Conservation (phyloP, 2,888 invertebrate genomes). For the Leptinotarsa peninsularis region DNA sequence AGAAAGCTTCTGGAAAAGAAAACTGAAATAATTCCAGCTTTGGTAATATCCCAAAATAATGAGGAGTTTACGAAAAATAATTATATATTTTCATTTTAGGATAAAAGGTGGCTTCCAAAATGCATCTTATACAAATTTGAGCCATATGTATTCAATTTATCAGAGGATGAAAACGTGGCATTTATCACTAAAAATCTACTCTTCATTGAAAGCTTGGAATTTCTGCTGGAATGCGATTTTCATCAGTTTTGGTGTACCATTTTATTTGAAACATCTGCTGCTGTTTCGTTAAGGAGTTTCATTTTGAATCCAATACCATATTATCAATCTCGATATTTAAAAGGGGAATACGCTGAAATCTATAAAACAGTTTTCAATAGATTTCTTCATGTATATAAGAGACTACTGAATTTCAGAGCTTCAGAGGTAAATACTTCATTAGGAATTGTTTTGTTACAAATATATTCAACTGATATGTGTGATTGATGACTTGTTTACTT, state of each 20-base stretch:
- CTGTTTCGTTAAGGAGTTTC: conserved; percentile 58
- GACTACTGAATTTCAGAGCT: conserved; percentile 84
- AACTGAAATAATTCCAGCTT: conserved; percentile 58
- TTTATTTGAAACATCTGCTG: conserved; percentile 57
- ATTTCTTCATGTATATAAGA: conserved; percentile 78
- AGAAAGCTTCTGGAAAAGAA: conserved; percentile 53
- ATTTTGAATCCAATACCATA: conserved; percentile 60
- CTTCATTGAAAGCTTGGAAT: conserved; percentile 58
- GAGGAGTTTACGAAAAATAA: conserved; percentile 8
- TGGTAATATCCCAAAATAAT: conserved; percentile 49
- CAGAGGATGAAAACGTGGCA: conserved; percentile 54
- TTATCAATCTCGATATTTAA: conserved; percentile 61
- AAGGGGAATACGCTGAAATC: conserved; percentile 66
- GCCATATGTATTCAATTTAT: conserved; percentile 56
- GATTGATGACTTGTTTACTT: too few species aligned
- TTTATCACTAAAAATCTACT: conserved; percentile 56
- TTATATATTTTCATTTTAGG: conserved; percentile 44
- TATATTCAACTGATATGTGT: too few species aligned
- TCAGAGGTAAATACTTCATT: conserved; percentile 70
- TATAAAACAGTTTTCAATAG: conserved; percentile 73
- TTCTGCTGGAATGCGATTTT: conserved; percentile 60
- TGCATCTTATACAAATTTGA: conserved; percentile 54
- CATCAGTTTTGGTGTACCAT: conserved; percentile 65
- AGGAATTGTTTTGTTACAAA: too few species aligned
- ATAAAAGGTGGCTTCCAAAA: conserved; percentile 59